Conservation (phyloP, 2,113 vertebrate species). For the Scophthalmus maximus region DNA sequence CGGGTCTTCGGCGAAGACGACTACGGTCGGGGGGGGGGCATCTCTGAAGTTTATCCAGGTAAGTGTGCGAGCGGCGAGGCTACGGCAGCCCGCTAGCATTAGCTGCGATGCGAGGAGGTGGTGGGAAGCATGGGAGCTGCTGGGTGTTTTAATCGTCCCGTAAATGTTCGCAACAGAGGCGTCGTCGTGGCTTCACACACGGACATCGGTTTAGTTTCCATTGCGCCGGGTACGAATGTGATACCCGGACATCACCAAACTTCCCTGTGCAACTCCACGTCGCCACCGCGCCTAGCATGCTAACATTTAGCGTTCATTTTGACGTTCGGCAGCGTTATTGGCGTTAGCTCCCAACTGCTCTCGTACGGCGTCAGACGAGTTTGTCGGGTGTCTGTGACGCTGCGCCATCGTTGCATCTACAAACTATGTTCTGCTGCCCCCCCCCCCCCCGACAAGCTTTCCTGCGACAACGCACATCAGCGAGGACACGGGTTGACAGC, state of each 20-base stretch:
- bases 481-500: too few species aligned
- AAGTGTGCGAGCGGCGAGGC: conserved; percentile 29
- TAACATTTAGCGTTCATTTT: background rate
- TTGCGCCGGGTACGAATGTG: too few species aligned
- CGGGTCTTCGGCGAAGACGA: background rate
- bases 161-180: too few species aligned
- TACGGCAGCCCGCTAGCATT: conserved; percentile 29
- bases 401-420: too few species aligned
- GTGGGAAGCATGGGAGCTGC: conserved; percentile 19
- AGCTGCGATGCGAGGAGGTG: conserved; percentile 2
- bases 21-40: background rate
- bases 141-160: background rate
- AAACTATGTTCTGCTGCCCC: too few species aligned
- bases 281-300: background rate
- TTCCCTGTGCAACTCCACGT: too few species aligned
- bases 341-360: background rate
- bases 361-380: too few species aligned
- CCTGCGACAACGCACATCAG: too few species aligned
- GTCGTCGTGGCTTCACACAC: background rate
- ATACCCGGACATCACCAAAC: too few species aligned
- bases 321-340: background rate
- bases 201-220: too few species aligned
- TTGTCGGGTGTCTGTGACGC: too few species aligned
- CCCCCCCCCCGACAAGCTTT: too few species aligned
- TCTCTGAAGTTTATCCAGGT: conserved; percentile 51